Base-by-base conservation (phyloP, 64 coral and sea anemone species). In the Montipora efflorescens region DNA sequence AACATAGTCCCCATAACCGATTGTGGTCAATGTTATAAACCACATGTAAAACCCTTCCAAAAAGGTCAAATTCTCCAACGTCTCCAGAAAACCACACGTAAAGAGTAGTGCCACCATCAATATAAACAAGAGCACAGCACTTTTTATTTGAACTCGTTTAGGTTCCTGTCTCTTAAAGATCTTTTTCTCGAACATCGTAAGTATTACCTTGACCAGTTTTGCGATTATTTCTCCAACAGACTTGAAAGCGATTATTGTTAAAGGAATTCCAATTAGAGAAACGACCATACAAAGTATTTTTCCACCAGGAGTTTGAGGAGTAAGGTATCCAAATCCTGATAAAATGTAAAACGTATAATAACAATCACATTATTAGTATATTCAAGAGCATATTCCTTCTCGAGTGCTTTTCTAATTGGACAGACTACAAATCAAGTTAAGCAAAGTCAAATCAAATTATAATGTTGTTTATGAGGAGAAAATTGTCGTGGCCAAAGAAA, bases 1-100 rank as follows among this genome's bases (percentile, higher is more conserved):
- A 61, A 94, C 76, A 50, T 87, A 95, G 87, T 97, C 95, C 0
- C 95, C 95, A 61, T 92, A 95, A 12, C 95, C 95, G 3, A 97
- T 90, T 0, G 95, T 97, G 7, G 93, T 89, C 52, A 92, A 93
- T 43, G 92, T 92, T 64, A 97, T 83, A 82, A 97, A 95, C 95
- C 95, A 97, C 51, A 89, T 51, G 12, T 97, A 97, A 0, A 92
- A 67, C 0, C 71, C 87, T 28, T 94, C 87, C 44, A 66, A 1
- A 9, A 62, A 11, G 5, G 57, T 64, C 80, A 57, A 82, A n/a
- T 59, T 44, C 1, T 82, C 3, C 4, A 79, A 57, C 15, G 21
- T 45, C 22, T 55, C 6, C 15, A 13, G 43, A 4, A 36, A 58
- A 1, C 55, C 80, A 66, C 51, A n/a, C 5, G 43, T 18, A 16